These are phyloP conservation scores for Xenotilapia leptura DNA, from an alignment of 2,113 vertebrate genomes.

Conservation along the genomic window DNA sequence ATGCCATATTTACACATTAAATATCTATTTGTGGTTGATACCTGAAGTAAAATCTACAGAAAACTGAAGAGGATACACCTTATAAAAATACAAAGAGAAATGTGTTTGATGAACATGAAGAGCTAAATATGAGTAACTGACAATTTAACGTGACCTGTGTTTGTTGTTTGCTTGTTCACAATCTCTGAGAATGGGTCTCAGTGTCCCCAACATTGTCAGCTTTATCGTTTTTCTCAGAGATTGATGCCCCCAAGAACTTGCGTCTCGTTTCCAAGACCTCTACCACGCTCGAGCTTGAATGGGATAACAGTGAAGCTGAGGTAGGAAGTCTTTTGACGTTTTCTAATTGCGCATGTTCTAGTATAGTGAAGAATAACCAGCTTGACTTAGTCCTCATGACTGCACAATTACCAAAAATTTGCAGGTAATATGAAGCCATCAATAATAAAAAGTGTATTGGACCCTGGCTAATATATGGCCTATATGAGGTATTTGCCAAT, in stretches of 20 bases:
- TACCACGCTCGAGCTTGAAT: conserved; percentile 83
- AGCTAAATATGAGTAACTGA: background rate
- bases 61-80: background rate
- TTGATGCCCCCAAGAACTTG: conserved; percentile 93
- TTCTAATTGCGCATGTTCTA: background rate
- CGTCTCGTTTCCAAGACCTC: conserved; percentile 80
- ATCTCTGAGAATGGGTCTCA: conserved; percentile 60
- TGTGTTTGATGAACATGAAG: background rate
- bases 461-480: background rate
- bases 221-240: conserved; percentile 81
- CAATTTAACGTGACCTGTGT: background rate
- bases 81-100: background rate
- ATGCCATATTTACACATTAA: background rate
- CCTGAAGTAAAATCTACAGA: background rate
- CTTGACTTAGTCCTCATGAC: background rate
- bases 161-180: conserved; percentile 32
- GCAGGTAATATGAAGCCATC: background rate
- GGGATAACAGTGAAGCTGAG: conserved; percentile 97
- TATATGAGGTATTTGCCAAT: background rate
- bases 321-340: conserved; percentile 2
- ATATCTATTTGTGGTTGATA: background rate
- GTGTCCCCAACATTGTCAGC: conserved; percentile 69
- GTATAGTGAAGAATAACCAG: background rate
- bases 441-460: background rate
- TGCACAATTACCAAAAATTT: background rate